Conservation (phyloP, 1,140 invertebrate species). For the Pachyrhynchus sulphureomaculatus region DNA sequence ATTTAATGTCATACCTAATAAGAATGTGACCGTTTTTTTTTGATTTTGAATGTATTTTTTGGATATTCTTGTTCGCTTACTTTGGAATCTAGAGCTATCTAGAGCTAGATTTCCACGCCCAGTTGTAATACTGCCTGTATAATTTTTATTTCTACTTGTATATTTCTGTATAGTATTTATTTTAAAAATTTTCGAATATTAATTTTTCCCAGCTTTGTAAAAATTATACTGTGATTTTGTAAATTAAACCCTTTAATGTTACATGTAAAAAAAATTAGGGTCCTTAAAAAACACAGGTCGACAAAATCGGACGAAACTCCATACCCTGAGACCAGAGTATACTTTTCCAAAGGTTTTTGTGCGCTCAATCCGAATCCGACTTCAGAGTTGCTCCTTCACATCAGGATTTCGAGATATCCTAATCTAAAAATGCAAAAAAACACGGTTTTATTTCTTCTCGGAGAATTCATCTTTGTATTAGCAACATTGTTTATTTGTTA, state of each 20-base stretch:
- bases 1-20: neutral
- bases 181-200: slow-evolving; percentile 16
- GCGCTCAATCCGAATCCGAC: too few relatives aligned
- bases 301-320: too few relatives aligned
- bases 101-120: neutral
- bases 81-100: neutral
- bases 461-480: too few relatives aligned
- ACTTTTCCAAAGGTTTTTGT: too few relatives aligned
- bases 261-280: neutral
- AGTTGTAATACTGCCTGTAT: neutral
- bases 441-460: too few relatives aligned
- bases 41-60: too few relatives aligned
- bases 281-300: too few relatives aligned
- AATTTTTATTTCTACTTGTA: slow-evolving; percentile 10
- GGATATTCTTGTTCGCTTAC: neutral
- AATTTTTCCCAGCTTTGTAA: neutral
- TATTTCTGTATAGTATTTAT: slow-evolving; percentile 32
- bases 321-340: too few relatives aligned
- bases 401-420: too few relatives aligned
- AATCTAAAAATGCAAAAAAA: too few relatives aligned
- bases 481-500: too few relatives aligned
- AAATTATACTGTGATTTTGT: slow-evolving; percentile 23
- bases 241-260: slow-evolving; percentile 10
- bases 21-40: slow-evolving; percentile 1
- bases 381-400: too few relatives aligned